phyloP scores from a whole-genome alignment of 2,888 invertebrate genomes.

The Brenthis daphne region DNA sequence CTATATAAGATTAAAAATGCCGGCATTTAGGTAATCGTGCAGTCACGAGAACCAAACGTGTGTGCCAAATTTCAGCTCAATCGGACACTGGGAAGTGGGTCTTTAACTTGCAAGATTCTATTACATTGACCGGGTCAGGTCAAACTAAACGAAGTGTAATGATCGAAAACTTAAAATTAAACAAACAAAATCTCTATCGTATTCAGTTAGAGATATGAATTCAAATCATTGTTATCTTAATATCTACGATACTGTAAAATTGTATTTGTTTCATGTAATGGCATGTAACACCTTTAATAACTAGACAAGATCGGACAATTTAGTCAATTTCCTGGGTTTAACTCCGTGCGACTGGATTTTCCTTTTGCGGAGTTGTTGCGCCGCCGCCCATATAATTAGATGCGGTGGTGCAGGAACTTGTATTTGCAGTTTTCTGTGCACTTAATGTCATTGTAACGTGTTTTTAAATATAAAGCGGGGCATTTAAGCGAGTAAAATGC shows the following conservation, averaged over 20 bases:
- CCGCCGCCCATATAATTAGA: conserved; percentile 31
- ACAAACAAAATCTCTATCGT: no score
- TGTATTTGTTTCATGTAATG: conserved; percentile 13
- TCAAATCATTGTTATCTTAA: no score
- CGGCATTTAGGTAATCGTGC: no score
- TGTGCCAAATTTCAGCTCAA: no score
- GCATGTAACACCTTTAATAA: conserved; percentile 28
- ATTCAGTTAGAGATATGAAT: no score
- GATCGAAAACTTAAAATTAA: no score
- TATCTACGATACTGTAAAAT: not conserved
- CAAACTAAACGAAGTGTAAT: no score
- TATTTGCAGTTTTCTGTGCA: conserved; percentile 10
- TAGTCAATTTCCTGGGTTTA: conserved; percentile 34
- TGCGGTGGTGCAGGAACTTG: conserved; percentile 25
- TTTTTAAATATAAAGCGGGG: conserved; percentile 13
- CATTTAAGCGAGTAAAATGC: conserved; percentile 6
- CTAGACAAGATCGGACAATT: conserved; percentile 36
- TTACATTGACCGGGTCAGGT: no score
- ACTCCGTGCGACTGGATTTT: conserved; percentile 29
- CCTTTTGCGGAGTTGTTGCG: conserved; percentile 29
- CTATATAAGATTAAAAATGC: no score
- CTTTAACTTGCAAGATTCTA: no score
- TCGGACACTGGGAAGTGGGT: no score
- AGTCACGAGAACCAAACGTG: no score
- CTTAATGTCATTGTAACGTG: conserved; percentile 21